Percentiles rank a stretch among this genome's conserved stretches.
These are phyloP conservation scores for Valencia hispanica DNA, from an alignment of 2,797 vertebrate genomes.

Conservation along the genomic window DNA sequence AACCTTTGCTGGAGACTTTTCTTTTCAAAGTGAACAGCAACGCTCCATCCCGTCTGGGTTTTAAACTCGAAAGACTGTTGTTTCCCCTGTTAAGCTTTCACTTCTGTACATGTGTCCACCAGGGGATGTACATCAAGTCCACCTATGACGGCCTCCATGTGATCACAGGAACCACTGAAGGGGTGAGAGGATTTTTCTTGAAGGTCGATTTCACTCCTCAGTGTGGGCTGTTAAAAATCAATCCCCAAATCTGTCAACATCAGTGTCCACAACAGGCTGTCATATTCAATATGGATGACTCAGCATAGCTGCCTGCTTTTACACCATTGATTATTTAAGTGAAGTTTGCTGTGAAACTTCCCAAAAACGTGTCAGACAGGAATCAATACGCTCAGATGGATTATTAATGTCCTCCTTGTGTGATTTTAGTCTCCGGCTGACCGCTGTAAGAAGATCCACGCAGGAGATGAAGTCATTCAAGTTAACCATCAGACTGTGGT, in stretches of 20 bases:
- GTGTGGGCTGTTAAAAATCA: background rate
- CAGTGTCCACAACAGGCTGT: conserved; percentile 18
- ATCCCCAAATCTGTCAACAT: conserved; percentile 13
- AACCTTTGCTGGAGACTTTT: background rate
- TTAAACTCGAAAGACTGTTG: background rate
- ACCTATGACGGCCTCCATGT: conserved; percentile 95
- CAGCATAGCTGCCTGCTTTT: background rate
- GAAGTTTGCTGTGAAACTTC: conserved; percentile 37
- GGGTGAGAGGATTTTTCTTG: conserved; percentile 78
- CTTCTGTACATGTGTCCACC: conserved; percentile 27
- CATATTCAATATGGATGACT: conserved; percentile 13
- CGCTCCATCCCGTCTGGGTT: background rate
- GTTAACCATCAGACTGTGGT: conserved; percentile 99
- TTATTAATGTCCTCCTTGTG: conserved; percentile 29
- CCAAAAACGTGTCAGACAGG: conserved; percentile 3
- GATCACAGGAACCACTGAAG: conserved; percentile 95
- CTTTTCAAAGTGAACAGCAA: background rate
- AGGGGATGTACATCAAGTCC: conserved; percentile 97
- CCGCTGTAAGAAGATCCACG: conserved; percentile 99
- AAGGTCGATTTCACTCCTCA: no score
- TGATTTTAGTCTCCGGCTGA: conserved; percentile 92
- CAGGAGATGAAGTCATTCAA: conserved; percentile 99
- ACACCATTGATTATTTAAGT: conserved; percentile 22
- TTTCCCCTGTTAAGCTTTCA: background rate
- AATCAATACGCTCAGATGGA: conserved; percentile 58